Evolutionary conservation across 2,888 invertebrate genomes (phyloP), one percentile per base, ranked within the genome.

Genomic region (Eristalis pertinax): DNA sequence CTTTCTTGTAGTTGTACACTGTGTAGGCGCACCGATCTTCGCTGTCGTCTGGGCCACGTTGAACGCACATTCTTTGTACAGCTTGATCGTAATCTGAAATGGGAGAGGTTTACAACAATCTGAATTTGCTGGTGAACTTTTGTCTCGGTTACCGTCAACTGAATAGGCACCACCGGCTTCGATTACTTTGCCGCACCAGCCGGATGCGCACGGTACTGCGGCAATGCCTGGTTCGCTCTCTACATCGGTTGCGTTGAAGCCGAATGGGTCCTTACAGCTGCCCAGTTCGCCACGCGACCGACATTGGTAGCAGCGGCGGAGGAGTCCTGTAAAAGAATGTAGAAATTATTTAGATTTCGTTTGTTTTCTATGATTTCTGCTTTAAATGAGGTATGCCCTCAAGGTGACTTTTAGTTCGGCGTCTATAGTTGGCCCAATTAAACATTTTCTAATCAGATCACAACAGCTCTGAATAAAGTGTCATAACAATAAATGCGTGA

Each of bases 131-230:
- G 19, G n/a, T 8, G n/a, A 1, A 19, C 2, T 43, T 5, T 2
- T 50, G 1, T 7, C 2, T 38, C 13, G 19, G 19, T n/a, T 93
- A 97, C 97, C 97, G 93, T 97, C 97, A 91, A 96, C 95, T 91
- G 96, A 96, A 89, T 96, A 95, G 69, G 96, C 94, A 90, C 96
- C 96, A 89, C 96, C 96, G 80, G 96, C 96, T 92, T 98, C 98
- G 50, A 97, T 95, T 70, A 97, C 96, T 94, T 98, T 98, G 29
- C 97, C 97, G 91, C 98, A 98, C 98, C 98, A 98, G 56, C 98
- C 98, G 15, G 97, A 97, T 0, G 97, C 96, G 90, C 98, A 98
- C 0, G 97, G 96, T 13, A 96, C 95, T 0, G 96, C 95, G 90
- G 96, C 94, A 0, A 98, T 95, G 0, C 97, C 97, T 0, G 94